Evolutionary conservation across 2,113 vertebrate species (phyloP), one percentile per base, ranked within the genome.

Genomic region (Stigmatopora nigra): DNA sequence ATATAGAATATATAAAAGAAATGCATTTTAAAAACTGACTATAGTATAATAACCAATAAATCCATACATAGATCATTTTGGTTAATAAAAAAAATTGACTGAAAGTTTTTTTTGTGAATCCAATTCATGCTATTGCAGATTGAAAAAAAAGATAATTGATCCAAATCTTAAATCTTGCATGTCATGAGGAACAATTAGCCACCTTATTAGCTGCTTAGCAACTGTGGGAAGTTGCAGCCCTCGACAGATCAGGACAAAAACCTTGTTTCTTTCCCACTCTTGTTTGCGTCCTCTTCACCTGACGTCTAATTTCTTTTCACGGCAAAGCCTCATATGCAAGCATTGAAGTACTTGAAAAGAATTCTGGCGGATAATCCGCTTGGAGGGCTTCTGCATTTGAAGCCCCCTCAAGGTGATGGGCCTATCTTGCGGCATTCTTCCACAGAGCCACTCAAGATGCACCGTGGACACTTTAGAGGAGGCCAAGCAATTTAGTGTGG

Each of bases 331-430:
- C 45, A 12, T 46, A 46, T 14, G 13, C 49, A 20, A 8, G n/a
- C 49, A 52, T 53, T 31, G 17, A 35, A 66, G 38, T 41, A 10
- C 38, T 41, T 52, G n/a, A 76, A n/a, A 80, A 73, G 75, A 72
- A 76, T 78, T 76, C 72, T 69, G 3, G 52, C 19, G 10, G 19
- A 1, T 53, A 53, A 53, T 53, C 19, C 11, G 25, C 19, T 4
- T 53, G 52, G 2, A 60, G 38, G 11, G 58, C 4, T 44, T 36
- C 11, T 69, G 67, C 72, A 68, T 68, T 68, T 72, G 73, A 65
- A 65, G 72, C 49, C 59, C 79, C 61, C 74, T 86, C 20, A 53
- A 78, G 76, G 66, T 59, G 72, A 78, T 69, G 76, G 69, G 44
- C 66, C 61, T 61, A 47, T 68, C 68, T 72, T 63, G 38, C 17